Evolutionary conservation across 2,113 vertebrate genomes (phyloP).

Genomic region (Myrmecobius fasciatus): DNA sequence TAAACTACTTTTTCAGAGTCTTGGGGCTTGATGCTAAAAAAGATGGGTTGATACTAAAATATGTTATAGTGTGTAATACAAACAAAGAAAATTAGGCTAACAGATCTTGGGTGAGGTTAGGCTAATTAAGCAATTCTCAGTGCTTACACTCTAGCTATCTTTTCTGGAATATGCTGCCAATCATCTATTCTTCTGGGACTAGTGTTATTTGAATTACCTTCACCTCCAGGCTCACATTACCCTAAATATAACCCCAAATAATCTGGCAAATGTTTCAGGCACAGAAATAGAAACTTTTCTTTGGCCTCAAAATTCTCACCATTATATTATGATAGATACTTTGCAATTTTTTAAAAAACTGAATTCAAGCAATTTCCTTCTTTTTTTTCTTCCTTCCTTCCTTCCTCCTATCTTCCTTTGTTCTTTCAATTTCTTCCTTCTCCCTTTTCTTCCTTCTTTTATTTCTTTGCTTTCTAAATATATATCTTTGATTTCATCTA

Average conservation of each 20-base stretch:
- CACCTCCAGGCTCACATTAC: constrained; percentile 64
- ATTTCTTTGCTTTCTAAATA: neutral
- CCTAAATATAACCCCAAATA: constrained; percentile 58
- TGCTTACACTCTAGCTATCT: constrained; percentile 66
- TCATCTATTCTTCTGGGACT: constrained; percentile 67
- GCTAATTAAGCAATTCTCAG: constrained; percentile 69
- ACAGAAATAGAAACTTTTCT: constrained; percentile 51
- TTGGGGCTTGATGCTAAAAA: constrained; percentile 76
- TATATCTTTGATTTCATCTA: neutral
- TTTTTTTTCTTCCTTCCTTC: constrained; percentile 29
- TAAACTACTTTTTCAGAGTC: constrained; percentile 78
- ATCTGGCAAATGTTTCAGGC: constrained; percentile 64
- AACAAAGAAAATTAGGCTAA: constrained; percentile 67
- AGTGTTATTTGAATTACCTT: constrained; percentile 48
- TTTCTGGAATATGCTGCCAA: constrained; percentile 71
- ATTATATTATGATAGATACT: neutral
- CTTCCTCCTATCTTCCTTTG: constrained; percentile 25
- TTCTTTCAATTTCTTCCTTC: neutral
- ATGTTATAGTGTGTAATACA: constrained; percentile 40
- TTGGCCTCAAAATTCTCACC: constrained; percentile 27
- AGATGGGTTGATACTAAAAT: constrained; percentile 70
- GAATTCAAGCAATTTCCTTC: neutral
- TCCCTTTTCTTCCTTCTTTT: neutral
- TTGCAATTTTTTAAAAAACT: neutral
- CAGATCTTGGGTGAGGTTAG: constrained; percentile 57